Base-by-base conservation (phyloP, 2,113 vertebrate species). In the Campylorhamphus procurvoides region DNA sequence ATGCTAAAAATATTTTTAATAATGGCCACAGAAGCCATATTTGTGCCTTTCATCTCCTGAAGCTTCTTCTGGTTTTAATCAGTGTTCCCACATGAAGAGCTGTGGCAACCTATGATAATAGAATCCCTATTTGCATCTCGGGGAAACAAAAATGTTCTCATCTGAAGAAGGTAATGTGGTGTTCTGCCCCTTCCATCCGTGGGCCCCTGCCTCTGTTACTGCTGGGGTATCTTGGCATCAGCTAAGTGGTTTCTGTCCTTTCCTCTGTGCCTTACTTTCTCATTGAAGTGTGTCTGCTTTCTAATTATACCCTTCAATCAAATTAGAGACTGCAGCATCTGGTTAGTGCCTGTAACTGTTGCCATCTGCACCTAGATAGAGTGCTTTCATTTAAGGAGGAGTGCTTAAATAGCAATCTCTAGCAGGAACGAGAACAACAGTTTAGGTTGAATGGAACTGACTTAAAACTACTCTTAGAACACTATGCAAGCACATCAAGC, bases 281-380 rank as follows among this genome's bases (percentile, higher is more conserved):
- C 97, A 98, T 98, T 98, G 98, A 98, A 98, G 98, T 98, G 99
- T 99, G 99, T 99, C 98, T 99, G 98, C 98, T 98, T 98, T 98
- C 98, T 99, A 99, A 99, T 99, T 99, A 99, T 98, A 99, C 98
- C 98, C 98, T 99, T 98, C 98, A 98, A 98, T 98, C 98, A 99
- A 99, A 99, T 99, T 98, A 99, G 98, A 99, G 99, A 98, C 98
- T 99, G 98, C 97, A 96, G 98, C 98, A 99, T 99, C 99, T 99
- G 99, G 98, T 98, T 97, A 98, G 98, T 98, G 98, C 98, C 97
- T 94, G 91, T 98, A 99, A 99, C 98, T 98, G 98, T 98, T 98
- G 98, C 99, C 98, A 99, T 99, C 98, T 99, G 99, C 98, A 99
- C 98, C 98, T 98, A 98, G 77, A 97, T 90, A 94, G 95, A 97